Conservation (phyloP, 2,888 invertebrate species). For the Camptogramma bilineatum region DNA sequence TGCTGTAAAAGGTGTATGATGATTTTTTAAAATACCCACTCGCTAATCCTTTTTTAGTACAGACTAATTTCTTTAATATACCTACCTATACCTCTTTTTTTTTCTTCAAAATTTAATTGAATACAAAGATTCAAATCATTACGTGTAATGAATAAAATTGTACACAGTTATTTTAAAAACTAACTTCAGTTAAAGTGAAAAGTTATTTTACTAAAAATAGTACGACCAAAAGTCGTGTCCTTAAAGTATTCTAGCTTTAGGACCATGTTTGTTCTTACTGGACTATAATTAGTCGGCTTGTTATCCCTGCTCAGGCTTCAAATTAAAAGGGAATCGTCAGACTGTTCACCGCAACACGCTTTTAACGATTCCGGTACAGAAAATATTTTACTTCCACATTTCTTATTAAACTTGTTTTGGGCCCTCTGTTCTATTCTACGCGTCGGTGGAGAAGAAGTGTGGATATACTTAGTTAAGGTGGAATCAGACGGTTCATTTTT, state of each 20-base stretch:
- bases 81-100: too few relatives aligned
- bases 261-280: slow-evolving; percentile 78
- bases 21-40: too few relatives aligned
- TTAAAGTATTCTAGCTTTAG: slow-evolving; percentile 57
- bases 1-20: too few relatives aligned
- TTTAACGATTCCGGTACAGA: slow-evolving; percentile 84
- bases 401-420: slow-evolving; percentile 82
- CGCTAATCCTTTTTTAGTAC: too few relatives aligned
- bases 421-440: slow-evolving; percentile 71
- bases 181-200: too few relatives aligned
- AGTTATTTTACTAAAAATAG: too few relatives aligned
- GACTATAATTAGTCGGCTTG: slow-evolving; percentile 83
- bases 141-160: too few relatives aligned
- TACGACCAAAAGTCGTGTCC: slow-evolving; percentile 33
- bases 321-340: slow-evolving; percentile 82
- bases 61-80: too few relatives aligned
- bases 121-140: too few relatives aligned
- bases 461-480: slow-evolving; percentile 55
- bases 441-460: slow-evolving; percentile 54
- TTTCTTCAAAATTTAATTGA: too few relatives aligned
- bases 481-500: too few relatives aligned
- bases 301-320: slow-evolving; percentile 78
- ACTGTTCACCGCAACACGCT: slow-evolving; percentile 74
- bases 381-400: slow-evolving; percentile 83
- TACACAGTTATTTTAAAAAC: too few relatives aligned